These are phyloP conservation scores for Eucidaris tribuloides DNA, from an alignment of 35 echinoderm and acorn worm genomes.

Conservation along the genomic window DNA sequence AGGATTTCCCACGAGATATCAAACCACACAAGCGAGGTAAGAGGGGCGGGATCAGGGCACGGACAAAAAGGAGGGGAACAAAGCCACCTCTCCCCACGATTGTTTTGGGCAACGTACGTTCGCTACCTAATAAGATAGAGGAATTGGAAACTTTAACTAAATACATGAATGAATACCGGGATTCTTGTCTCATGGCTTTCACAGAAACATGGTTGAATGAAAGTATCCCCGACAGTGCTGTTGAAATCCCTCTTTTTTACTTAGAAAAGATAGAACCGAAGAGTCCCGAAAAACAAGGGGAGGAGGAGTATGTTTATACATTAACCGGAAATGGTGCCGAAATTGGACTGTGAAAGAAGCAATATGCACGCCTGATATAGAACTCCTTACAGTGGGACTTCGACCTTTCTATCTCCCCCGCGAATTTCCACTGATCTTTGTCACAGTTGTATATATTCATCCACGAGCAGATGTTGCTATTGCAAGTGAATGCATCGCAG, in stretches of 20 bases:
- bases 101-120: slow-evolving; percentile 47
- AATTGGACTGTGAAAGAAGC: slow-evolving; percentile 10
- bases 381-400: slow-evolving; percentile 37
- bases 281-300: slow-evolving; percentile 44
- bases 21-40: slow-evolving; percentile 18
- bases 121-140: slow-evolving; percentile 40
- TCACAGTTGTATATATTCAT: slow-evolving; percentile 38
- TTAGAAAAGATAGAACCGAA: slow-evolving; percentile 30
- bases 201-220: slow-evolving; percentile 67
- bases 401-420: slow-evolving; percentile 41
- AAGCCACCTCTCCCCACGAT: slow-evolving; percentile 55
- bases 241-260: slow-evolving; percentile 3
- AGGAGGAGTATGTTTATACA: slow-evolving; percentile 43
- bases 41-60: slow-evolving; percentile 38
- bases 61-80: slow-evolving; percentile 4
- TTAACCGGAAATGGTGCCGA: slow-evolving; percentile 62
- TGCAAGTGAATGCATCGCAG: slow-evolving; percentile 20
- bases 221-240: background rate
- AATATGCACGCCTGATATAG: slow-evolving; percentile 54
- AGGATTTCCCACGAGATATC: background rate
- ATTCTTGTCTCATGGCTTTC: slow-evolving; percentile 34
- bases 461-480: slow-evolving; percentile 22
- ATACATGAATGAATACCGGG: slow-evolving; percentile 50
- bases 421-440: slow-evolving; percentile 41
- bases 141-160: slow-evolving; percentile 34